These are phyloP conservation scores for Encarsia formosa DNA, from an alignment of 2,888 invertebrate genomes.

Conservation along the genomic window DNA sequence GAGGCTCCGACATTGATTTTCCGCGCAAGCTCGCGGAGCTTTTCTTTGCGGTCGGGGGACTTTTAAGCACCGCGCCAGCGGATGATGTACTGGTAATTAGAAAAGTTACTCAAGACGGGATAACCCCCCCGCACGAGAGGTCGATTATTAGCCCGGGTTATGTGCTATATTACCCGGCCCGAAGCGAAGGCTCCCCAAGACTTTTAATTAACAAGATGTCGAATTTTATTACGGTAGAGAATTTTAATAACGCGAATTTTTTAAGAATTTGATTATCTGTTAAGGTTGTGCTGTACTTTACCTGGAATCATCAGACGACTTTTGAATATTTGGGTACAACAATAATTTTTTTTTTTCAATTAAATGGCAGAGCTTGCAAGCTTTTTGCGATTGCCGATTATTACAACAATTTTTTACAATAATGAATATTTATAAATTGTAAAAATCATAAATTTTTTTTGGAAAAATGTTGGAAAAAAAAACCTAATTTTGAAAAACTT, in stretches of 20 bases:
- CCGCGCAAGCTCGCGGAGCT: not conserved
- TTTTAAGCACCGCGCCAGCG: too few relatives aligned
- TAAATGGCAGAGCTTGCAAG: too few relatives aligned
- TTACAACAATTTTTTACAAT: too few relatives aligned
- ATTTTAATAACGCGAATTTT: not conserved
- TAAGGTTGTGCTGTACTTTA: not conserved
- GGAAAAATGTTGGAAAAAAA: too few relatives aligned
- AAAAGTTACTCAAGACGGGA: constrained; percentile 23
- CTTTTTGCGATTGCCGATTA: too few relatives aligned
- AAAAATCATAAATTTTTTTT: too few relatives aligned
- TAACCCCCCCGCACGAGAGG: not conserved
- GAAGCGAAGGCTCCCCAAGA: not conserved
- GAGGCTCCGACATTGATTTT: constrained; percentile 25
- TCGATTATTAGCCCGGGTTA: constrained; percentile 18
- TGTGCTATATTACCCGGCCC: not conserved
- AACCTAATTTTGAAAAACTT: too few relatives aligned
- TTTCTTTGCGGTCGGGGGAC: too few relatives aligned
- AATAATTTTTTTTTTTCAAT: too few relatives aligned
- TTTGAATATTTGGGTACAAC: not conserved
- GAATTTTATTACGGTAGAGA: not conserved
- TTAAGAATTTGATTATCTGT: too few relatives aligned
- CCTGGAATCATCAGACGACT: not conserved
- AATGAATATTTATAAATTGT: too few relatives aligned
- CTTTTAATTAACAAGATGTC: not conserved
- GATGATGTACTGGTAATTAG: constrained; percentile 27